Conservation (phyloP, 2,888 invertebrate species). For the Eupithecia abbreviata region DNA sequence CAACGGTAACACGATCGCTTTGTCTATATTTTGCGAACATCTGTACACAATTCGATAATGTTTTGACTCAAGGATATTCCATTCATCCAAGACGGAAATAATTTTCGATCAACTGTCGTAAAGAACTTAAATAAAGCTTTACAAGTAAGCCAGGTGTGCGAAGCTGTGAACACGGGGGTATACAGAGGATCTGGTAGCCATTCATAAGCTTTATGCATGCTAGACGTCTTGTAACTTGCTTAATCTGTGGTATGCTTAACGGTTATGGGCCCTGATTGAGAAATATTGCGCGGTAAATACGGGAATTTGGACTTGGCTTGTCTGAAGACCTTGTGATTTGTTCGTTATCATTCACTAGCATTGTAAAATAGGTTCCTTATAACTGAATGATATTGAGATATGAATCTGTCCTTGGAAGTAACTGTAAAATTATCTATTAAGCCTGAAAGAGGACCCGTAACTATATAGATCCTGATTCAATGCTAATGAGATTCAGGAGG, state of each 20-base stretch:
- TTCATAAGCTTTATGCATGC: slow-evolving; percentile 54
- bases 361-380: background rate
- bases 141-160: slow-evolving; percentile 38
- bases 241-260: slow-evolving; percentile 41
- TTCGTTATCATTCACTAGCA: background rate
- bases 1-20: background rate
- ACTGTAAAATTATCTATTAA: background rate
- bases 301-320: slow-evolving; percentile 7
- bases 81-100: background rate
- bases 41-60: background rate
- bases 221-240: slow-evolving; percentile 45
- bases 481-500: background rate
- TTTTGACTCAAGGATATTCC: background rate
- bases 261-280: slow-evolving; percentile 63
- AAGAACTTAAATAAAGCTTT: slow-evolving; percentile 10
- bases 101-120: background rate
- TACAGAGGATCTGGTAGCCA: slow-evolving; percentile 31
- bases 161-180: slow-evolving; percentile 29
- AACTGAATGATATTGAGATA: background rate
- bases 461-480: too few species aligned
- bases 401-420: background rate
- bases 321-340: slow-evolving; percentile 1
- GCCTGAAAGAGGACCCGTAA: background rate
- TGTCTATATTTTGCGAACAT: background rate
- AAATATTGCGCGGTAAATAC: slow-evolving; percentile 53